phyloP scores from a whole-genome alignment of 2,797 vertebrate genomes.

The Peromyscus attwateri region DNA sequence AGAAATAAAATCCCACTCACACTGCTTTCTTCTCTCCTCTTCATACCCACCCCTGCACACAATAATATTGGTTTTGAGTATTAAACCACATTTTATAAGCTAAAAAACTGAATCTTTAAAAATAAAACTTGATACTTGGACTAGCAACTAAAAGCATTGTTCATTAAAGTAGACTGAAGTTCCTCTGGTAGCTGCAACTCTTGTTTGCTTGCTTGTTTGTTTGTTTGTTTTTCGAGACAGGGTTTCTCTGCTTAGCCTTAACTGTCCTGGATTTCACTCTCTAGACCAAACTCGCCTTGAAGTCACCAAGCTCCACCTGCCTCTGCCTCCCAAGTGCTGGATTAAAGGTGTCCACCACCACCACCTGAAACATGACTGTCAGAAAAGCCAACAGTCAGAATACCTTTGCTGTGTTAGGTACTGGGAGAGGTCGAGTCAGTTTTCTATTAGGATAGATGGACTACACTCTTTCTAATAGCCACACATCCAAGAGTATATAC shows the following conservation, averaged over 20 bases:
- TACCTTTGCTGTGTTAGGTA: neutral
- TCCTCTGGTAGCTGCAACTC: neutral
- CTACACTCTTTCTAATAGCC: neutral
- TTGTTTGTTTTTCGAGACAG: neutral
- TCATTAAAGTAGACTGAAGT: neutral
- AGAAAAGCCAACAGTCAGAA: neutral
- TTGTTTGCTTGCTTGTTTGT: neutral
- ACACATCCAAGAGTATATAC: neutral
- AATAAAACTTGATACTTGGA: neutral
- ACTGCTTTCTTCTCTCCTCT: neutral
- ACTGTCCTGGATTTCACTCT: neutral
- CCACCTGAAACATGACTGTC: too few species aligned
- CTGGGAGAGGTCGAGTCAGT: neutral
- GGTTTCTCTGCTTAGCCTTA: neutral
- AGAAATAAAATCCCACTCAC: neutral
- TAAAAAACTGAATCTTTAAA: neutral
- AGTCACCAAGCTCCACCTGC: neutral
- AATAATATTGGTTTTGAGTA: slow-evolving; percentile 20
- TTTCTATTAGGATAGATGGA: neutral
- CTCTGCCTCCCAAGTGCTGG: neutral
- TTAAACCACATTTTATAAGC: slow-evolving; percentile 35
- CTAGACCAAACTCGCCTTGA: too few species aligned
- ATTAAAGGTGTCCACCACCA: neutral
- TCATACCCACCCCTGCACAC: neutral
- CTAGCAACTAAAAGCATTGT: neutral